These are phyloP conservation scores for Benitochromis conjunctus DNA, from an alignment of 2,113 vertebrate genomes.

Conservation along the genomic window DNA sequence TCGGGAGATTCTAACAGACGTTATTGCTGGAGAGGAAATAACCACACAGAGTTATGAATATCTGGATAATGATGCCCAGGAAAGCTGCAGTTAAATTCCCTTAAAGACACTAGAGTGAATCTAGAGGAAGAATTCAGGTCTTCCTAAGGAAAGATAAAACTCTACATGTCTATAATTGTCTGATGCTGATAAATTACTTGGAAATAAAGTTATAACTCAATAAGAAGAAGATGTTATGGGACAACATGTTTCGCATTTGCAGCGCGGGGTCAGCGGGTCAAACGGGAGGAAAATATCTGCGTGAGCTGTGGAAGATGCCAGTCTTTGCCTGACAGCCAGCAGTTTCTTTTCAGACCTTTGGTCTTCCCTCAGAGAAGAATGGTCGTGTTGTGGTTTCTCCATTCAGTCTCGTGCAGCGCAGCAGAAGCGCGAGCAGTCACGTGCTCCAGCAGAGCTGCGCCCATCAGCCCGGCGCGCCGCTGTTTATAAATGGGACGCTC, in stretches of 20 bases:
- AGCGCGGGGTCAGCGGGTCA: neutral
- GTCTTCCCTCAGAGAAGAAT: neutral
- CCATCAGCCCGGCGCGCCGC: neutral
- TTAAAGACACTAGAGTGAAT: neutral
- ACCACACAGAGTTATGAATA: neutral
- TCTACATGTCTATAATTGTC: neutral
- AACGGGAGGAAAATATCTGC: neutral
- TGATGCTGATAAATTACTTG: neutral
- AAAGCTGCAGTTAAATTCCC: neutral
- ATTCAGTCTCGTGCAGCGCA: neutral
- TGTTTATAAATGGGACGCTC: slow-evolving; percentile 45
- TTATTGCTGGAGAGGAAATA: neutral
- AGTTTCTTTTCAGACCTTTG: neutral
- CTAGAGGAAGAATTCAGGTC: neutral
- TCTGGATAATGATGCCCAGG: neutral
- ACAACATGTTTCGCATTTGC: neutral
- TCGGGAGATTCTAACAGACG: neutral
- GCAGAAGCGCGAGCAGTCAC: slow-evolving; percentile 9
- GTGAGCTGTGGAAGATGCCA: neutral
- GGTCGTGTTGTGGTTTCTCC: neutral
- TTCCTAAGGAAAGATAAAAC: neutral
- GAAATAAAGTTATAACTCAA: neutral
- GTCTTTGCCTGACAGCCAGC: slow-evolving; percentile 12
- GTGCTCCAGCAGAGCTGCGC: slow-evolving; percentile 42
- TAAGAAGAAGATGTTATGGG: neutral